Percentiles rank a stretch among this genome's conserved stretches.
Evolutionary conservation across 92 coral and sea anemone genomes (phyloP).

Genomic region (Meandrina meandrites): DNA sequence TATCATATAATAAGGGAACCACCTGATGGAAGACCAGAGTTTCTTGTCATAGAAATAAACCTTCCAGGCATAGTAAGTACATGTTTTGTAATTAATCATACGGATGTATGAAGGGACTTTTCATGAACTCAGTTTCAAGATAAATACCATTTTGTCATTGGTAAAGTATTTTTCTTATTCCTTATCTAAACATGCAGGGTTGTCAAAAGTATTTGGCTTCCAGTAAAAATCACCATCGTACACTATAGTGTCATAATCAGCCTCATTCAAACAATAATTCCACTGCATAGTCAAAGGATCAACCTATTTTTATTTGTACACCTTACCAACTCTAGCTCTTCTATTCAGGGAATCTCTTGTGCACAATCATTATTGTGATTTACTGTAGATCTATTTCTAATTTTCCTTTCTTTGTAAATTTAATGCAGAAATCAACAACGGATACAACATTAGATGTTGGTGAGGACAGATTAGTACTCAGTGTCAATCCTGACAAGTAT

Average conservation of each 20-base stretch:
- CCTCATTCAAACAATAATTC: not conserved
- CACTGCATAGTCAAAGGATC: no score
- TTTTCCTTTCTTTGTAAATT: not conserved
- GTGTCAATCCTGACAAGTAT: constrained; percentile 69
- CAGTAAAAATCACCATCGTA: no score
- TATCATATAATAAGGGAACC: constrained; percentile 79
- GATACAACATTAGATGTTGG: constrained; percentile 84
- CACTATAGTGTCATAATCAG: no score
- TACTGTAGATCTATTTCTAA: not conserved
- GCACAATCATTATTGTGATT: no score
- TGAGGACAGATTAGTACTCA: constrained; percentile 79
- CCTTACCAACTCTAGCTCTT: no score
- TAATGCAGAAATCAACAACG: constrained; percentile 48
- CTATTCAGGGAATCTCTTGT: no score
- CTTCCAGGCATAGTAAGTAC: constrained; percentile 83
- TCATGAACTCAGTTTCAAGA: not conserved
- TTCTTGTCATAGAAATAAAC: constrained; percentile 72
- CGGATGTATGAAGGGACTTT: not conserved
- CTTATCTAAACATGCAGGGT: no score
- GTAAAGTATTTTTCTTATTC: no score
- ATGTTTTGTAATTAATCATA: not conserved
- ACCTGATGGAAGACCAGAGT: constrained; percentile 70
- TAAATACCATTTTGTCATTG: not conserved
- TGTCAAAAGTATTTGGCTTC: no score
- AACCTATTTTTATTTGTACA: no score